A percentile compares a stretch with the other conserved stretches of the same genome.
These are phyloP conservation scores for Drosophila funebris DNA, from an alignment of 1,140 invertebrate genomes.

Conservation along the genomic window DNA sequence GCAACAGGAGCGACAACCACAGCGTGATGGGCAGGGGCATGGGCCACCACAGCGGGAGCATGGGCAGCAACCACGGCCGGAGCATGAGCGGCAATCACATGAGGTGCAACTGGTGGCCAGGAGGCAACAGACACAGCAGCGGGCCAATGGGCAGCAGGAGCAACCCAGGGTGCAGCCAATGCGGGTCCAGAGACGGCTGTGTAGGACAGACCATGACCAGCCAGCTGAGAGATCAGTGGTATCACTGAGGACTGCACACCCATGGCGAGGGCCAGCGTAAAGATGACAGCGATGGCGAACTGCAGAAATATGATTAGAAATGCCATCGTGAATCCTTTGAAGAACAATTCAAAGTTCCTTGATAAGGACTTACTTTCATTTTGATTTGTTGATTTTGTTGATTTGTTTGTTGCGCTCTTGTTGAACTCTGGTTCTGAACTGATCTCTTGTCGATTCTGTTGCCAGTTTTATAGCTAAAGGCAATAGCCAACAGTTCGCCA, in stretches of 20 bases:
- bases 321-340: slow-evolving; percentile 1
- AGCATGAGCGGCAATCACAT: slow-evolving; percentile 6
- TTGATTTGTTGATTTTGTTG: slow-evolving; percentile 62
- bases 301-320: slow-evolving; percentile 4
- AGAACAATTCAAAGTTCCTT: not conserved
- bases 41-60: not conserved
- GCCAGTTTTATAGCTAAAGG: slow-evolving; percentile 63
- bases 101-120: slow-evolving; percentile 39
- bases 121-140: slow-evolving; percentile 58
- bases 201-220: slow-evolving; percentile 71
- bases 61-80: slow-evolving; percentile 50
- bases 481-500: slow-evolving; percentile 9
- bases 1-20: slow-evolving; percentile 68
- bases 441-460: slow-evolving; percentile 51
- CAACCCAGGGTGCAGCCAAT: slow-evolving; percentile 58
- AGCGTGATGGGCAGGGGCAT: slow-evolving; percentile 29
- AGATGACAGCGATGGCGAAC: slow-evolving; percentile 71
- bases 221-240: slow-evolving; percentile 66
- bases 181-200: slow-evolving; percentile 65
- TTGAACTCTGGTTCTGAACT: slow-evolving; percentile 81
- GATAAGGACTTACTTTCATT: slow-evolving; percentile 68
- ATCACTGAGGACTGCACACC: slow-evolving; percentile 79
- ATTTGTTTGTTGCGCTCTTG: slow-evolving; percentile 49
- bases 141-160: slow-evolving; percentile 60
- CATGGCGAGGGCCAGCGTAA: slow-evolving; percentile 81